Conservation (phyloP, 2,113 vertebrate genomes). For the Pseudopodoces humilis region DNA sequence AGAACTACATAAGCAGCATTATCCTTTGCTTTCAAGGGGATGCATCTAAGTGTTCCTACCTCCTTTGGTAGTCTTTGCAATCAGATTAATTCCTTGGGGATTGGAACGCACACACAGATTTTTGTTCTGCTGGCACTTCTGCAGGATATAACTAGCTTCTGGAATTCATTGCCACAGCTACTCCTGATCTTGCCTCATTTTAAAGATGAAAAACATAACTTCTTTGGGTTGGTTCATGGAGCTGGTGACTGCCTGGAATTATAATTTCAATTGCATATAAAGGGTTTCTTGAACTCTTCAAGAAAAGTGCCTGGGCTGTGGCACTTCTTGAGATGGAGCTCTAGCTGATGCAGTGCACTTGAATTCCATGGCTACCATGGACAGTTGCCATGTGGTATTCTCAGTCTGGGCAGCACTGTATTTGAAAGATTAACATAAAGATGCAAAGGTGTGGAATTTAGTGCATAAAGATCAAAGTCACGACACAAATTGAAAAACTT, state of each 20-base stretch:
- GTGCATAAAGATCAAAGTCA: not conserved
- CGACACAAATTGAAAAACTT: not conserved
- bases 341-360: not conserved
- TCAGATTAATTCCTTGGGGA: not conserved
- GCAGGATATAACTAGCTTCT: not conserved
- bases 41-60: constrained; percentile 2
- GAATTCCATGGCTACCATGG: not conserved
- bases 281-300: not conserved
- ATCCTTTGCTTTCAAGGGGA: not conserved
- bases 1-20: not conserved
- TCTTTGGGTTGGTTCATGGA: not conserved
- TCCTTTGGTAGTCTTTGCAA: not conserved
- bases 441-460: not conserved
- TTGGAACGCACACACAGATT: not conserved
- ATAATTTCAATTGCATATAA: not conserved
- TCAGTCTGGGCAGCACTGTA: not conserved
- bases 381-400: not conserved
- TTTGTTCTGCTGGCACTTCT: not conserved
- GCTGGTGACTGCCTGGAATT: not conserved
- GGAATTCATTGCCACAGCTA: not conserved
- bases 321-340: not conserved
- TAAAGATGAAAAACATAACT: not conserved
- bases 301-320: not conserved
- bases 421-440: not conserved
- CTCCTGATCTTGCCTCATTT: not conserved